phyloP scores from a whole-genome alignment of 2,113 vertebrate species.

The Myotis brandtii region DNA sequence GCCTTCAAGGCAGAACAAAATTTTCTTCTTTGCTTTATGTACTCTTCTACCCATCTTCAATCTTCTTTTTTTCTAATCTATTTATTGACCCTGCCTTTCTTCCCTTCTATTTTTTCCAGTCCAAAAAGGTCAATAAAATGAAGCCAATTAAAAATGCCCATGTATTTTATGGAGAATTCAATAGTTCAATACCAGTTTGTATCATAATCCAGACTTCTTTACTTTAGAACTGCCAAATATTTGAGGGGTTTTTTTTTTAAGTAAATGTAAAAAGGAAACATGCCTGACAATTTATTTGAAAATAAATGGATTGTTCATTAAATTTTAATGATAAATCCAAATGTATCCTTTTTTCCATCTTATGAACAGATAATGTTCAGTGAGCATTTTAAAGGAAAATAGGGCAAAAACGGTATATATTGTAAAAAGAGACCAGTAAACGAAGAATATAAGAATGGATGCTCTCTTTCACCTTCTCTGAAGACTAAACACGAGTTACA shows the following conservation, averaged over 20 bases:
- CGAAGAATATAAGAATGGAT: not conserved
- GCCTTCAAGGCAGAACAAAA: not conserved
- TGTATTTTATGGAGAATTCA: not conserved
- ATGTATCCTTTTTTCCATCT: not conserved
- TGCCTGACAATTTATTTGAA: not conserved
- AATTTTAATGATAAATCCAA: not conserved
- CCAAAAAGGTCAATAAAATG: slow-evolving; percentile 15
- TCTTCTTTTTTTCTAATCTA: not conserved
- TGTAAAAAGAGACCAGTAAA: slow-evolving; percentile 57
- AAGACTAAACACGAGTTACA: slow-evolving; percentile 75
- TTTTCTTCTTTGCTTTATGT: not conserved
- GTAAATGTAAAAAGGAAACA: not conserved
- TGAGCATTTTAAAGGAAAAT: not conserved
- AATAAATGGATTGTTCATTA: not conserved
- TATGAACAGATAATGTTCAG: slow-evolving; percentile 2
- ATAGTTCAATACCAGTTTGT: not conserved
- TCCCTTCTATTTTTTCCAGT: not conserved
- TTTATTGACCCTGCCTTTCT: not conserved
- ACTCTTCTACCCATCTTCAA: not conserved
- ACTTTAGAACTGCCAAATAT: not conserved
- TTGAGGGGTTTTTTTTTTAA: not conserved
- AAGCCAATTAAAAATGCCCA: not conserved
- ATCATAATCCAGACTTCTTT: not conserved
- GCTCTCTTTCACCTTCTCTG: slow-evolving; percentile 50
- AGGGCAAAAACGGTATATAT: not conserved